Evolutionary conservation across 2,888 invertebrate genomes (phyloP).

Genomic region (Mystacides longicornis): DNA sequence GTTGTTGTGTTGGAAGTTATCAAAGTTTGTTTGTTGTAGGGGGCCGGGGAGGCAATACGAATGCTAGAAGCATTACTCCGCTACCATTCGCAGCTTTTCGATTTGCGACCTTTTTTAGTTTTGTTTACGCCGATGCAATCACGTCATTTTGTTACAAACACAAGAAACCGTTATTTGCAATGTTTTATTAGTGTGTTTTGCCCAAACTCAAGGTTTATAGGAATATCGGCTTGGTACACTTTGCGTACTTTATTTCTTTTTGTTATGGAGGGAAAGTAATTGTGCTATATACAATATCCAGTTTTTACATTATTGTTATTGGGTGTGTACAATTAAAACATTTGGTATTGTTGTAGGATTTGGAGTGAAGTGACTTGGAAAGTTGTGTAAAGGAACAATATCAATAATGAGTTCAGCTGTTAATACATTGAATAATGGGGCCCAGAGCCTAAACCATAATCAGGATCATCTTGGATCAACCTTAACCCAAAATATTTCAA

Average conservation of each 20-base stretch:
- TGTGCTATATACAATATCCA: neutral
- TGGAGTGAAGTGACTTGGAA: neutral
- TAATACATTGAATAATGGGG: constrained; percentile 43
- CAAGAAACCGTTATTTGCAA: no score
- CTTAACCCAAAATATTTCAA: neutral
- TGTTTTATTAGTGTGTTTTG: neutral
- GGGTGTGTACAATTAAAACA: neutral
- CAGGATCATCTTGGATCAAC: constrained; percentile 34
- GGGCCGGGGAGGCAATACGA: constrained; percentile 40
- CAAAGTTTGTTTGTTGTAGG: constrained; percentile 41
- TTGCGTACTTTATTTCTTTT: constrained; percentile 19
- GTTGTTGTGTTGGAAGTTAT: constrained; percentile 28
- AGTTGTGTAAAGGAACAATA: neutral
- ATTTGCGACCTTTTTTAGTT: constrained; percentile 8
- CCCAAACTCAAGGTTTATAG: neutral
- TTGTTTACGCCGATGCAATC: constrained; percentile 11
- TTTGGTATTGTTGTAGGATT: neutral
- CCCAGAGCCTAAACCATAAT: constrained; percentile 15
- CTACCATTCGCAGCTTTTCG: constrained; percentile 30
- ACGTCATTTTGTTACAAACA: constrained; percentile 4
- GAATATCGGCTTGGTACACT: constrained; percentile 8
- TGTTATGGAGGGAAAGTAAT: constrained; percentile 24
- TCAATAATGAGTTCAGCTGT: constrained; percentile 53
- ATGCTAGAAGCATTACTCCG: constrained; percentile 36
- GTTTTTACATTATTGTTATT: constrained; percentile 6